These are phyloP conservation scores for Ciona savignyi DNA, from an alignment of 23 tunicate species.

Conservation along the genomic window DNA sequence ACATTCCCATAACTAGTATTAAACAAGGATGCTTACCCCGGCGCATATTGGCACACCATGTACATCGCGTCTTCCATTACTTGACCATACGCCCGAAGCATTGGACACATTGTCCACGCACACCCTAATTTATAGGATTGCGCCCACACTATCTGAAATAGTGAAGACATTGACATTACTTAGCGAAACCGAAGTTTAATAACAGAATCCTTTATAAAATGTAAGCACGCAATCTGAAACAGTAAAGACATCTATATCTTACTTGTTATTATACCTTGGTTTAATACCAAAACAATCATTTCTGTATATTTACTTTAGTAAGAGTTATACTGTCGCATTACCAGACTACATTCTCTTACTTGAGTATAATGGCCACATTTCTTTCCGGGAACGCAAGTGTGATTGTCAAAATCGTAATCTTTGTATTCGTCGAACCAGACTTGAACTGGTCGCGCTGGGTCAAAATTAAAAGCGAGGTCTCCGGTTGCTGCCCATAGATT, in stretches of 20 bases:
- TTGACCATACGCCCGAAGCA: constrained; percentile 16
- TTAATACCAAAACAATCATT: no score
- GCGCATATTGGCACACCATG: constrained; percentile 94
- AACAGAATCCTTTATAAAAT: no score
- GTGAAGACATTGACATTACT: background rate
- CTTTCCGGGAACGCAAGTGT: constrained; percentile 65
- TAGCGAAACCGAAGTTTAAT: no score
- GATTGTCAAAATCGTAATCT: constrained; percentile 53
- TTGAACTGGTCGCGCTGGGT: constrained; percentile 38
- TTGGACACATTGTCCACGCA: constrained; percentile 64
- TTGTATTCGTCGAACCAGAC: constrained; percentile 70
- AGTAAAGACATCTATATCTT: no score
- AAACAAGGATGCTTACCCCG: constrained; percentile 47
- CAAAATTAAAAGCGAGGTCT: constrained; percentile 36
- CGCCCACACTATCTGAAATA: constrained; percentile 77
- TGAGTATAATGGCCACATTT: constrained; percentile 94
- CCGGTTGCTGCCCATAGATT: constrained; percentile 82
- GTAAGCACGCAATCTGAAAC: no score
- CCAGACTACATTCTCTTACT: constrained; percentile 6
- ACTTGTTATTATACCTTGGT: no score
- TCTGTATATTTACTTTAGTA: no score
- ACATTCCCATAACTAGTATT: background rate
- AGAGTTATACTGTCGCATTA: no score
- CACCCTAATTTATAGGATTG: constrained; percentile 78
- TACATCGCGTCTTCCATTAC: constrained; percentile 38